These are phyloP conservation scores for Sphaeridia pumilis DNA, from an alignment of 2,888 invertebrate genomes.

Conservation along the genomic window DNA sequence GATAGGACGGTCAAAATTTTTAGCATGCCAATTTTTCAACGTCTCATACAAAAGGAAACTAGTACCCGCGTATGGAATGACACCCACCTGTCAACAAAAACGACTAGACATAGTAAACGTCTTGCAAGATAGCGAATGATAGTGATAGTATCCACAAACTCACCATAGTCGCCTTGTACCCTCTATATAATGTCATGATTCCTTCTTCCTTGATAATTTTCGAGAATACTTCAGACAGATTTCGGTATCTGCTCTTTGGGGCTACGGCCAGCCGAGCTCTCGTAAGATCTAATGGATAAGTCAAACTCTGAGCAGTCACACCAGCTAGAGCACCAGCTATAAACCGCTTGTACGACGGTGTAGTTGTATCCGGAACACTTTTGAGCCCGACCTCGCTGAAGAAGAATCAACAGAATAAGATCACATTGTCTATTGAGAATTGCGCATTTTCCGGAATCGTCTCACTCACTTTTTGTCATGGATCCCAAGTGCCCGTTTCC, in stretches of 20 bases:
- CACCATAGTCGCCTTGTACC: slow-evolving; percentile 72
- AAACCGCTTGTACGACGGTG: slow-evolving; percentile 48
- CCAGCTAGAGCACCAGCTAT: slow-evolving; percentile 91
- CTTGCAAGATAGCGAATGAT: not conserved
- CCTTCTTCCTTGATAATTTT: slow-evolving; percentile 43
- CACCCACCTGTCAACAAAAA: slow-evolving; percentile 52
- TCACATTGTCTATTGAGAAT: not conserved
- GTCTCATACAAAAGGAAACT: slow-evolving; percentile 12
- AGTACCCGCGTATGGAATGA: slow-evolving; percentile 66
- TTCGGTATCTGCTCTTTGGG: slow-evolving; percentile 57
- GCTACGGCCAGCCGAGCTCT: slow-evolving; percentile 96
- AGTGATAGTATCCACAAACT: not conserved
- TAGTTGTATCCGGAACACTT: not conserved
- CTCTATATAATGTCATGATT: slow-evolving; percentile 61
- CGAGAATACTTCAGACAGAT: slow-evolving; percentile 45
- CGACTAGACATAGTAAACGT: not conserved
- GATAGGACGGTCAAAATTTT: slow-evolving; percentile 6
- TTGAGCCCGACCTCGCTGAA: not conserved
- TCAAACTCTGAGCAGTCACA: slow-evolving; percentile 81
- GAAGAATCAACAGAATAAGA: not conserved
- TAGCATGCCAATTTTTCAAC: slow-evolving; percentile 50
- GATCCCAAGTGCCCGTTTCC: slow-evolving; percentile 62
- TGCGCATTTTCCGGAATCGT: not conserved
- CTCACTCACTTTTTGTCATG: slow-evolving; percentile 6
- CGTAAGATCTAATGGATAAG: slow-evolving; percentile 93